Percentiles rank a stretch among this genome's conserved stretches.
Conservation (phyloP, 2,888 invertebrate genomes). For the Dynastes hyllus region DNA sequence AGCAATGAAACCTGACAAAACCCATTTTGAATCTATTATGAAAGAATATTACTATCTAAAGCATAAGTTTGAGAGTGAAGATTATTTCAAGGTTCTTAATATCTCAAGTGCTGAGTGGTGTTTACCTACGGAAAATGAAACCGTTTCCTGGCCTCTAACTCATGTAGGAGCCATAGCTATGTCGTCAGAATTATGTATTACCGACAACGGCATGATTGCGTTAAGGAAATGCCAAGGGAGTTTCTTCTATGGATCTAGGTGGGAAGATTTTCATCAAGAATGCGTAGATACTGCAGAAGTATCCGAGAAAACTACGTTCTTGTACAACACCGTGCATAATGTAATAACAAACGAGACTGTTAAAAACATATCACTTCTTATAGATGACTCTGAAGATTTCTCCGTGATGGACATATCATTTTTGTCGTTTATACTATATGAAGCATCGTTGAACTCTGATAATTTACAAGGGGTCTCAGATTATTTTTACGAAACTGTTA, state of each 20-base stretch:
- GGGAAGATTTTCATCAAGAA: conserved; percentile 70
- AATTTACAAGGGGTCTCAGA: conserved; percentile 67
- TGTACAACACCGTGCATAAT: conserved; percentile 56
- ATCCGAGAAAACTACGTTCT: conserved; percentile 56
- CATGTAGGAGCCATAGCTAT: conserved; percentile 73
- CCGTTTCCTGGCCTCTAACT: conserved; percentile 72
- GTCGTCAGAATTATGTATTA: conserved; percentile 75
- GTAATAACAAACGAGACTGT: conserved; percentile 55
- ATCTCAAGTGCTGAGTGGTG: conserved; percentile 64
- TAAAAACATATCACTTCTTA: conserved; percentile 58
- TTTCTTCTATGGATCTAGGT: conserved; percentile 75
- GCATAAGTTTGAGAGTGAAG: conserved; percentile 1
- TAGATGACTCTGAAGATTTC: conserved; percentile 57
- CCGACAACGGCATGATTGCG: conserved; percentile 75
- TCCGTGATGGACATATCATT: conserved; percentile 64
- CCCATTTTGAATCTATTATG: conserved; percentile 25
- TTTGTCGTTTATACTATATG: conserved; percentile 60
- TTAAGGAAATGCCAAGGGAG: conserved; percentile 75
- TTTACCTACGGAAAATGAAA: conserved; percentile 59
- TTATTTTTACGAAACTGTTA: conserved; percentile 73
- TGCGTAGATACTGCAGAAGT: conserved; percentile 57
- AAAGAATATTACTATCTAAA: conserved; percentile 53
- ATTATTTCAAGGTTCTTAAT: conserved; percentile 53
- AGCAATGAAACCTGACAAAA: conserved; percentile 34
- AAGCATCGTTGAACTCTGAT: conserved; percentile 46